Evolutionary conservation across 23 tunicate genomes (phyloP).

Genomic region (Trididemnum miniatum): DNA sequence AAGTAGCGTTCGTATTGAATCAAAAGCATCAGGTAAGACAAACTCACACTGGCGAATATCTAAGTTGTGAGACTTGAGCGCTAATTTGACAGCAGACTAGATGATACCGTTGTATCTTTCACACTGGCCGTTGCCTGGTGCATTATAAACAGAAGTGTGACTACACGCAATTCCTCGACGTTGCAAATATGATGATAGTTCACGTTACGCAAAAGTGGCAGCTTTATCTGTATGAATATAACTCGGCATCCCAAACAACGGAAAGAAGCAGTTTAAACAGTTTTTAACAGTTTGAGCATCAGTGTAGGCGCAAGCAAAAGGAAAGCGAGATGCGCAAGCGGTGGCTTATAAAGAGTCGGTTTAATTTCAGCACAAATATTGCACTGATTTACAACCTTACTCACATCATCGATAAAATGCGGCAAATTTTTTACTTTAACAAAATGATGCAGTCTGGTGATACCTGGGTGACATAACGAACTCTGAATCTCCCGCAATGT

Average conservation of each 20-base stretch:
- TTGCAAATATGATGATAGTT: not conserved
- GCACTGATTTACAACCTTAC: no score
- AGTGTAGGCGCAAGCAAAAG: constrained; percentile 9
- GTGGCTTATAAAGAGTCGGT: no score
- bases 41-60: no score
- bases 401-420: no score
- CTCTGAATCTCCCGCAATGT: no score
- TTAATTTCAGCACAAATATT: no score
- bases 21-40: no score
- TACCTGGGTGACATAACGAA: no score
- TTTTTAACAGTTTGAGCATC: constrained; percentile 14
- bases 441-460: no score
- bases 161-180: constrained; percentile 10
- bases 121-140: constrained; percentile 32
- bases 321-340: constrained; percentile 30
- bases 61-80: constrained; percentile 22
- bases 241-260: constrained; percentile 20
- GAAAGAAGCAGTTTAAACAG: not conserved
- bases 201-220: not conserved
- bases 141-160: constrained; percentile 14
- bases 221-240: constrained; percentile 15
- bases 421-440: no score
- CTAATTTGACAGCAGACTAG: constrained; percentile 23
- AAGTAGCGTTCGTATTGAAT: no score
- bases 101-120: constrained; percentile 29